Base-by-base conservation (phyloP, 2,888 invertebrate species). In the Tiliacea citrago region DNA sequence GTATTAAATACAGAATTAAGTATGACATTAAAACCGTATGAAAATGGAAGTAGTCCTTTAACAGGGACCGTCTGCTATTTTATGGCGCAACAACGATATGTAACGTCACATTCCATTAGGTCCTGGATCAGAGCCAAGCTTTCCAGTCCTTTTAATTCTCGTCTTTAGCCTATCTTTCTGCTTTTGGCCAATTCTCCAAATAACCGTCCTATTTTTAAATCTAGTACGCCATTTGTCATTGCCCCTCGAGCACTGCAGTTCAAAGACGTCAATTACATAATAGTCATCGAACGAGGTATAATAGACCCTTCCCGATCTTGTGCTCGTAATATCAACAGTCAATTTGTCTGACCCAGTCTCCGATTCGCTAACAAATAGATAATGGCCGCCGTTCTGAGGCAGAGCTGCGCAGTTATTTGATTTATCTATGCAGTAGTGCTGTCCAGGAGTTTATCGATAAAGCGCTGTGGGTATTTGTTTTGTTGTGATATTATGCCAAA, bases 321-420 rank as follows among this genome's bases (percentile, higher is more conserved):
- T 53, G 47, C 63, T 53, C 66, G 63, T 66, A 78, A 68, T 75
- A 86, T 85, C 75, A 77, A 82, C 77, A 82, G 81, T 84, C 86
- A 84, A 88, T 88, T 88, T 74, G 73, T 78, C 83, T 85, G 88
- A 90, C 89, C 90, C 83, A 88, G 77, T 88, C 87, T 84, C 79
- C 79, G 83, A 84, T 83, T 77, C 81, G 73, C 72, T 57, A 70
- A 58, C 86, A 88, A 88, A 82, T 87, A 83, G 86, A 90, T 91
- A 88, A 90, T 89, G 67, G 63, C 68, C 49, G 60, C 65, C 62
- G 51, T 72, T 81, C 80, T 72, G 81, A 75, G 71, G 77, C 67
- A 77, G 73, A 83, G 87, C 88, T 90, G 71, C 90, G 89, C 84
- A 89, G 88, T 89, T 72, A 67, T 77, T 68, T 79, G 68, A 79